These are phyloP conservation scores for Drosophila mimica DNA, from an alignment of 2,888 invertebrate species.

Conservation along the genomic window DNA sequence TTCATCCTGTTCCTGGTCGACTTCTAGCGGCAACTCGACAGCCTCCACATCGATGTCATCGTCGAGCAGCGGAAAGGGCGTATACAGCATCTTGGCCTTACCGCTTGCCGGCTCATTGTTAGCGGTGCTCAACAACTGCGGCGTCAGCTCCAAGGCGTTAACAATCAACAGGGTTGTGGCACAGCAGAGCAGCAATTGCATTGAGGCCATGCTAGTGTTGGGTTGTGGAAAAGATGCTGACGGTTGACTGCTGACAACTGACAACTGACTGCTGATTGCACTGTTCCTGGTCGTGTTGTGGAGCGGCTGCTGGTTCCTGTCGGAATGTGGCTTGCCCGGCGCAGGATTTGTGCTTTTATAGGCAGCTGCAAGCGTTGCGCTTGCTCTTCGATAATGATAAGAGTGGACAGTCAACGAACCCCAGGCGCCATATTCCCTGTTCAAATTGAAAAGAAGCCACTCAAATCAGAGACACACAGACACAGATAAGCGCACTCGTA, in stretches of 20 bases:
- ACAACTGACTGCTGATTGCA: not conserved
- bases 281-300: constrained; percentile 19
- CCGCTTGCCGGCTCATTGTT: constrained; percentile 54
- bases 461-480: constrained; percentile 45
- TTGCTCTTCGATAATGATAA: constrained; percentile 17
- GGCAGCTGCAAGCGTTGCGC: constrained; percentile 9
- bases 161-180: constrained; percentile 61
- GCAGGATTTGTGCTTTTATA: constrained; percentile 58
- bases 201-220: constrained; percentile 65
- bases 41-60: constrained; percentile 60
- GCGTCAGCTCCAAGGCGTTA: constrained; percentile 70
- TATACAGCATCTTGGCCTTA: constrained; percentile 65
- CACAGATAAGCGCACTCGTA: constrained; percentile 21
- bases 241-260: not conserved
- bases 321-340: constrained; percentile 55
- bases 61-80: constrained; percentile 65
- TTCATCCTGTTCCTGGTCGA: constrained; percentile 52
- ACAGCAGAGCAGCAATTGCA: constrained; percentile 66
- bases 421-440: constrained; percentile 54
- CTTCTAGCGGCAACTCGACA: constrained; percentile 69
- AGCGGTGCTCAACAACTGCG: constrained; percentile 63
- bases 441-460: constrained; percentile 76
- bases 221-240: constrained; percentile 18
- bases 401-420: constrained; percentile 64
- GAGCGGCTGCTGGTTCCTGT: constrained; percentile 26